Evolutionary conservation across 2,888 invertebrate species (phyloP).

Genomic region (Drosophila maculinotata): DNA sequence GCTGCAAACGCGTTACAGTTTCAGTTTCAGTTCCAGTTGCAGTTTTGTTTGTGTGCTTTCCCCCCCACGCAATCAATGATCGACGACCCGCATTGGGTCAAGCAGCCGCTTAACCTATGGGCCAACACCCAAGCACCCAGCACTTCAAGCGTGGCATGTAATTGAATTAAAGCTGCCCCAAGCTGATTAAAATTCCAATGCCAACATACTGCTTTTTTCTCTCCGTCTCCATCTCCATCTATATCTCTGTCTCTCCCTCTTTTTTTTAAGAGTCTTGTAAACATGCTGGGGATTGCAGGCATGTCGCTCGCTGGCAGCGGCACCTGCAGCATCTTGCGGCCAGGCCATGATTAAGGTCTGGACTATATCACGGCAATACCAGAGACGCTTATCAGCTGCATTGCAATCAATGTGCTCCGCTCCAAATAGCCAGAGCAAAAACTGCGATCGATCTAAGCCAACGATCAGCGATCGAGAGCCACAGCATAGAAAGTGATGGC

Average conservation of each 20-base stretch:
- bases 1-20: conserved; percentile 20
- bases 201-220: conserved; percentile 16
- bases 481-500: conserved; percentile 69
- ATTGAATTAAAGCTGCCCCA: conserved; percentile 71
- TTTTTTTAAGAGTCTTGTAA: conserved; percentile 41
- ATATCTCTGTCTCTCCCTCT: background rate
- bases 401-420: conserved; percentile 67
- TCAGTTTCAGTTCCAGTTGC: no score
- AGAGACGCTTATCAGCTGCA: conserved; percentile 68
- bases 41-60: conserved; percentile 3
- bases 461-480: conserved; percentile 35
- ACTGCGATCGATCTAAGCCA: conserved; percentile 52
- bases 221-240: background rate
- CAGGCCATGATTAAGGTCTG: conserved; percentile 40
- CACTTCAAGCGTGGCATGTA: conserved; percentile 76
- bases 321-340: conserved; percentile 59
- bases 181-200: conserved; percentile 78
- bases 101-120: conserved; percentile 47
- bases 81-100: conserved; percentile 54
- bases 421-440: conserved; percentile 56
- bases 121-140: conserved; percentile 38
- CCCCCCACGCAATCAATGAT: conserved; percentile 34
- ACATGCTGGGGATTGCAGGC: conserved; percentile 51
- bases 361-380: conserved; percentile 22
- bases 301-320: conserved; percentile 60